phyloP scores from a whole-genome alignment of 2,113 vertebrate species.

The Strix aluco region DNA sequence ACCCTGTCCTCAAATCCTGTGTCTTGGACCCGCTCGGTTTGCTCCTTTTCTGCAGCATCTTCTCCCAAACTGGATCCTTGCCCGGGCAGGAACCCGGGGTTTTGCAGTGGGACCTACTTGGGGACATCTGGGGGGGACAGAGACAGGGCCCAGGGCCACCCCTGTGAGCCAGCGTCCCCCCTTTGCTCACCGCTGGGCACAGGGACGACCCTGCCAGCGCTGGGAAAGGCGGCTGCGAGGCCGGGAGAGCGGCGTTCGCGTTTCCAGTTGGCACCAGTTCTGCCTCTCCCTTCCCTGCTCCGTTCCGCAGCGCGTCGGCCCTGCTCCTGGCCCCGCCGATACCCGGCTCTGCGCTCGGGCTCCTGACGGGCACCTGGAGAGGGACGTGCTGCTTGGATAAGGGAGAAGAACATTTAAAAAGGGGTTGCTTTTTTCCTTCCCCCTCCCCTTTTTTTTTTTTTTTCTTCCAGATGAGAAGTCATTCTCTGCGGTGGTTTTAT shows the following conservation, averaged over 20 bases:
- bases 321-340: not conserved
- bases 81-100: accelerated
- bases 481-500: conserved; percentile 4
- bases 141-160: not conserved
- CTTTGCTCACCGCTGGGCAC: not conserved
- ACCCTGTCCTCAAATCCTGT: not conserved
- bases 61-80: not conserved
- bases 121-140: not conserved
- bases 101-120: not conserved
- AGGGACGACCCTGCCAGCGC: not conserved
- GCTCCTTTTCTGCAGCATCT: not conserved
- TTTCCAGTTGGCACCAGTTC: not conserved
- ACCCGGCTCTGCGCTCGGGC: not conserved
- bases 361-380: not conserved
- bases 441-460: not conserved
- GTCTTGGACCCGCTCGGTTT: accelerated
- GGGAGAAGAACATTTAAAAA: not conserved
- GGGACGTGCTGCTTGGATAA: not conserved
- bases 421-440: not conserved
- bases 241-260: accelerated
- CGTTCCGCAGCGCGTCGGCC: not conserved
- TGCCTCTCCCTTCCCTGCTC: not conserved
- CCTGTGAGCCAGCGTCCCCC: accelerated
- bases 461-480: not conserved
- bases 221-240: not conserved